These are phyloP conservation scores for Calliphora vomitoria DNA, from an alignment of 2,888 invertebrate genomes.

Conservation along the genomic window DNA sequence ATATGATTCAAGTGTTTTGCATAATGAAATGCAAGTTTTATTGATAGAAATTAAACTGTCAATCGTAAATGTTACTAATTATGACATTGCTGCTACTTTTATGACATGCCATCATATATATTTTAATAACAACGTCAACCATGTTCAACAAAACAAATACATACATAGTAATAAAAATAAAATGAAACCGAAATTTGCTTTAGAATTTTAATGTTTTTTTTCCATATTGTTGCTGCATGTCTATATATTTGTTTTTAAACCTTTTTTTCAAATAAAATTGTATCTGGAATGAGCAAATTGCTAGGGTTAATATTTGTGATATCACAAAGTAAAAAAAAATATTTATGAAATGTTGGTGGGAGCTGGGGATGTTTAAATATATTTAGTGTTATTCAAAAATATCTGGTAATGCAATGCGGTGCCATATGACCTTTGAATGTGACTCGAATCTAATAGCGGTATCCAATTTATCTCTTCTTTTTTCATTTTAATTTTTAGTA, in stretches of 20 bases:
- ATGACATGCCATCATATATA: conserved; percentile 60
- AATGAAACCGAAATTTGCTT: neutral
- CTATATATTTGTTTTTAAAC: conserved; percentile 1
- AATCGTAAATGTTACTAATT: conserved; percentile 73
- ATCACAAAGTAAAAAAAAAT: neutral
- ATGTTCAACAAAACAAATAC: neutral
- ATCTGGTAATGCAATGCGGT: too few relatives aligned
- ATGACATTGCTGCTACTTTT: conserved; percentile 70
- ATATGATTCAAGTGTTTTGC: conserved; percentile 63
- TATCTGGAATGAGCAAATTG: neutral
- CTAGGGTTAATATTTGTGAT: neutral
- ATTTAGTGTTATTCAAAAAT: too few relatives aligned
- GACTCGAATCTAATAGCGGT: too few relatives aligned
- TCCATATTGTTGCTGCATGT: too few relatives aligned
- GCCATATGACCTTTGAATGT: too few relatives aligned
- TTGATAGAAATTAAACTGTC: conserved; percentile 72
- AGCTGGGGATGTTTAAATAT: too few relatives aligned
- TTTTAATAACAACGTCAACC: conserved; percentile 45
- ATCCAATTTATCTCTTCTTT: too few relatives aligned
- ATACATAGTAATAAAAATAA: conserved; percentile 2
- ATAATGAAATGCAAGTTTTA: conserved; percentile 70
- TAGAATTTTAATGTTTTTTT: neutral
- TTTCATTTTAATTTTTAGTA: too few relatives aligned
- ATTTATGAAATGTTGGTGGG: too few relatives aligned
- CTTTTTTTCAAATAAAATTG: neutral